Evolutionary conservation across 2,113 vertebrate genomes (phyloP).

Genomic region (Desmodus rotundus): DNA sequence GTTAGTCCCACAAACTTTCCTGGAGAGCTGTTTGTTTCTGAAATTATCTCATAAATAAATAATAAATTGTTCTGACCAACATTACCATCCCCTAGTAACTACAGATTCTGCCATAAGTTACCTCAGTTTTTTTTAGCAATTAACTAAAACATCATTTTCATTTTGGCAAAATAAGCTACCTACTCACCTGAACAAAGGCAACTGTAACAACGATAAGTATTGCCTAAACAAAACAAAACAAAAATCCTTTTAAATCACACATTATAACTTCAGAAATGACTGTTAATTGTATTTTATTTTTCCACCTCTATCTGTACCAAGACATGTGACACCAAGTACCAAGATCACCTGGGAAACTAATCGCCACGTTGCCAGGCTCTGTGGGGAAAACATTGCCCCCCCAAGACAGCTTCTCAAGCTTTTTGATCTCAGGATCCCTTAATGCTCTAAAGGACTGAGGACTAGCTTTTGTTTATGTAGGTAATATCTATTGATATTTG

Average conservation of each 20-base stretch:
- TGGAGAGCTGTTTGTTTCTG: neutral
- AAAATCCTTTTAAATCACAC: constrained; percentile 24
- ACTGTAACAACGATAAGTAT: constrained; percentile 98
- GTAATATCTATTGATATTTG: neutral
- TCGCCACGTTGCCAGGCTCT: neutral
- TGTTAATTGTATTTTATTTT: neutral
- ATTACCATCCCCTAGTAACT: neutral
- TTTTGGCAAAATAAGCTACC: constrained; percentile 41
- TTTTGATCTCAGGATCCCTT: neutral
- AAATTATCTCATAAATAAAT: constrained; percentile 33
- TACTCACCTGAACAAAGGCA: constrained; percentile 96
- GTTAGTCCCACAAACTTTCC: neutral
- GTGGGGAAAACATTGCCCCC: neutral
- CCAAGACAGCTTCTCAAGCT: neutral
- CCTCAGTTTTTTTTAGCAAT: constrained; percentile 7
- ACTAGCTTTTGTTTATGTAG: neutral
- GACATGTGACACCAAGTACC: neutral
- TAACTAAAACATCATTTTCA: neutral
- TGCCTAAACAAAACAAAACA: constrained; percentile 84
- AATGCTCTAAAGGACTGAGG: neutral
- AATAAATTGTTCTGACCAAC: neutral
- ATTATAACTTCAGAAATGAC: neutral
- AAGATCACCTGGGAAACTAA: neutral
- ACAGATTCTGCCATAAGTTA: neutral
- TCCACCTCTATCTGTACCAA: neutral